Evolutionary conservation across 2,888 invertebrate species (phyloP).

Genomic region (Parelbella ahira): DNA sequence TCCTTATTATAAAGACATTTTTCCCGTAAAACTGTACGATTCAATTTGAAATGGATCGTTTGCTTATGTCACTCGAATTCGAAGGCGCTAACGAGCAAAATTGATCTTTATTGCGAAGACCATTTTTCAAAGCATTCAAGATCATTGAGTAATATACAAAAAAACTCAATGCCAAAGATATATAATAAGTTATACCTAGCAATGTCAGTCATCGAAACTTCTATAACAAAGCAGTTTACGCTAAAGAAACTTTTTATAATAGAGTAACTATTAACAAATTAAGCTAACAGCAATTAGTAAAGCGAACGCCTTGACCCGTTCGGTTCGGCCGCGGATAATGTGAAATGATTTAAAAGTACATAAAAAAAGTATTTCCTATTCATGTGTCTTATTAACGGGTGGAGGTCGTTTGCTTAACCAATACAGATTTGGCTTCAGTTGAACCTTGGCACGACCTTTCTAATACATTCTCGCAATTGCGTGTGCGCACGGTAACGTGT

Average conservation of each 20-base stretch:
- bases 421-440: slow-evolving; percentile 24
- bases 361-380: slow-evolving; percentile 34
- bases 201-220: too few species aligned
- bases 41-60: too few species aligned
- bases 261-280: too few species aligned
- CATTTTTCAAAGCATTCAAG: too few species aligned
- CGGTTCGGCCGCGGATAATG: slow-evolving; percentile 31
- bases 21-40: too few species aligned
- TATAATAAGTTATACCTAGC: too few species aligned
- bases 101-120: too few species aligned
- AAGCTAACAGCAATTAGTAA: slow-evolving; percentile 26
- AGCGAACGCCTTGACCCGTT: slow-evolving; percentile 42
- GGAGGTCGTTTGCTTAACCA: slow-evolving; percentile 36
- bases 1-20: too few species aligned
- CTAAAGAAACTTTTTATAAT: too few species aligned
- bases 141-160: background rate
- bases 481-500: slow-evolving; percentile 3
- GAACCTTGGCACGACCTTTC: slow-evolving; percentile 54
- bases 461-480: slow-evolving; percentile 45
- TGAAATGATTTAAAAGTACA: slow-evolving; percentile 30
- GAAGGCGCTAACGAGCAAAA: too few species aligned
- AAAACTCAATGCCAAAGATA: slow-evolving; percentile 1
- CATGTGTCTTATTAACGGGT: slow-evolving; percentile 36
- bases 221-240: too few species aligned
- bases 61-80: too few species aligned